These are phyloP conservation scores for Deilephila porcellus DNA, from an alignment of 2,888 invertebrate species.

Conservation along the genomic window DNA sequence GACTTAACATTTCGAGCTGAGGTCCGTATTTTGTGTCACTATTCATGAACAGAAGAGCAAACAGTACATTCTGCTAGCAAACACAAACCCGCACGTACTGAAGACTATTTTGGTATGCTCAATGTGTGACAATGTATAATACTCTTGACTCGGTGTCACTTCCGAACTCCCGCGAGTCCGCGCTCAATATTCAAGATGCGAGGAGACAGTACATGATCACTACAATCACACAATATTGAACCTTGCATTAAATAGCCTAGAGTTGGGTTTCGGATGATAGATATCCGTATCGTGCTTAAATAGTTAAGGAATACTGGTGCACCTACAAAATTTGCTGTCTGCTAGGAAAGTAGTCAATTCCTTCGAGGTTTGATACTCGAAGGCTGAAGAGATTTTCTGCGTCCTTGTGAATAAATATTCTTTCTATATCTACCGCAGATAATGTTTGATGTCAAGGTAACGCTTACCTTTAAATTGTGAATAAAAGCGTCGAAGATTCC, in stretches of 20 bases:
- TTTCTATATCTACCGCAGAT: too few relatives aligned
- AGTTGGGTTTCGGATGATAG: neutral
- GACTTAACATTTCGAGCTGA: neutral
- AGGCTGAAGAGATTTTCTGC: neutral
- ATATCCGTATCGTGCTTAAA: slow-evolving; percentile 12
- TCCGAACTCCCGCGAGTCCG: slow-evolving; percentile 57
- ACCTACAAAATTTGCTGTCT: slow-evolving; percentile 26
- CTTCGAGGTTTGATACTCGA: slow-evolving; percentile 23
- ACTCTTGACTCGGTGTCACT: slow-evolving; percentile 52
- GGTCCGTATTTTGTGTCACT: neutral
- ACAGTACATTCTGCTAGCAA: neutral
- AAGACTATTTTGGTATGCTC: slow-evolving; percentile 58
- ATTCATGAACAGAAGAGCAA: slow-evolving; percentile 2
- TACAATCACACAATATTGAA: slow-evolving; percentile 17
- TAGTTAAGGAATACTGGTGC: slow-evolving; percentile 30
- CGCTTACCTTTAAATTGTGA: too few relatives aligned
- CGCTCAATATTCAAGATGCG: slow-evolving; percentile 65
- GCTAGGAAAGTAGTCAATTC: slow-evolving; percentile 20
- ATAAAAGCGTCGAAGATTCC: too few relatives aligned
- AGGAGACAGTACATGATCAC: slow-evolving; percentile 7
- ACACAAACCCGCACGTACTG: slow-evolving; percentile 15
- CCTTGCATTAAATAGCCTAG: neutral
- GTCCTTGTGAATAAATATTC: neutral
- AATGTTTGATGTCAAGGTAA: too few relatives aligned
- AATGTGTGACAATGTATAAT: slow-evolving; percentile 58